Base-by-base conservation (phyloP, 2,888 invertebrate species). In the Arge pagana region DNA sequence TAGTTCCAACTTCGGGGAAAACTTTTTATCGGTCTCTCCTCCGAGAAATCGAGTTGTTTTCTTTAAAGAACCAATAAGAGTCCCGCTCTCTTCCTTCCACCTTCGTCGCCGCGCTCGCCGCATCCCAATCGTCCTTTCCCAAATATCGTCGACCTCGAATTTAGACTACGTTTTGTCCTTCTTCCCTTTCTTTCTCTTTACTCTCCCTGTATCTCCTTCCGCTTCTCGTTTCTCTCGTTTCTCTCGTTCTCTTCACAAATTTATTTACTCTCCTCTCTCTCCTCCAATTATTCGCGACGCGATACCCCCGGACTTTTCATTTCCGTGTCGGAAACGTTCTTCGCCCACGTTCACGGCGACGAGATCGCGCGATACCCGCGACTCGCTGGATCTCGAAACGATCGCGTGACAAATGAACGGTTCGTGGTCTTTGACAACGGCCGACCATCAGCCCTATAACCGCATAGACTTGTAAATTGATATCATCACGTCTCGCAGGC, bases 1-100 rank as follows among this genome's bases (percentile, higher is more conserved):
- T 51, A 42, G 39, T 57, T 57, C 53, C 49, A 33, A 36, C 53
- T 54, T 43, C 41, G 31, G 37, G 30, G 21, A 21, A 53, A 57
- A 52, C 43, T 54, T 52, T 36, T 48, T 37, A 37, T 7, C 48
- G 28, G 28, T 48, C 28, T 48, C 35, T 28, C 28, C 37, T 36
- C 21, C n/a, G 48, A 24, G 48, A 48, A 48, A 48, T 48, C 48
- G 37, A 39, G 48, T 39, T 48, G 48, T 48, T 39, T 39, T 48
- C 45, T 45, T 45, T 45, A 45, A 45, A 45, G 48, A 37, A 48
- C 48, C 48, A 39, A 37, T 48, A 48, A 39, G 16, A 28, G 37
- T 11, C 16, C 41, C 41, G 10, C 16, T 40, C 18, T 33, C 16
- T 43, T 15, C 26, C 13, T 33, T 19, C 31, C 40, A 19, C 13